Evolutionary conservation across 1,140 invertebrate species (phyloP).

Genomic region (Physella acuta): DNA sequence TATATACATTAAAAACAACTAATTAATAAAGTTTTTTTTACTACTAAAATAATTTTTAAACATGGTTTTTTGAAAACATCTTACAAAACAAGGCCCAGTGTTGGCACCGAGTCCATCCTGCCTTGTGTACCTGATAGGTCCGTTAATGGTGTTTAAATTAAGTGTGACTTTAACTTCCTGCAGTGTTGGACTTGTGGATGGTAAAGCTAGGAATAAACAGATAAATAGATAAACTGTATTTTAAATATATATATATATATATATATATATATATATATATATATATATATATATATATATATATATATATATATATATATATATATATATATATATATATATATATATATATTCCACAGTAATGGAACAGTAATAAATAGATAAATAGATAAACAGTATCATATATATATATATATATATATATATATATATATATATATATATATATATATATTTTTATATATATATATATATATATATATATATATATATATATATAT

Average conservation of each 20-base stretch:
- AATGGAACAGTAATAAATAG: too few relatives aligned
- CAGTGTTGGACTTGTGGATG: background rate
- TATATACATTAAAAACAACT: too few relatives aligned
- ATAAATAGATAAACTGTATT: background rate
- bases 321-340: background rate
- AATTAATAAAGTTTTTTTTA: too few relatives aligned
- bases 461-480: slow-evolving; percentile 8
- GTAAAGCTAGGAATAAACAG: background rate
- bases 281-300: background rate
- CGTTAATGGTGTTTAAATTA: background rate
- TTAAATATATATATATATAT: background rate
- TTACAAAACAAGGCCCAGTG: background rate
- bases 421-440: background rate
- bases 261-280: background rate
- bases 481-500: background rate
- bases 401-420: too few relatives aligned
- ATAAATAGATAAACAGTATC: too few relatives aligned
- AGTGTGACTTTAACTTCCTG: background rate
- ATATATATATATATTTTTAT: background rate
- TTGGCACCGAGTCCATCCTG: background rate
- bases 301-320: background rate
- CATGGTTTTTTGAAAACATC: too few relatives aligned
- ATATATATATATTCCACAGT: too few relatives aligned
- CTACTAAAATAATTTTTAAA: too few relatives aligned
- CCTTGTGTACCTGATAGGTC: background rate